These are phyloP conservation scores for Enteromius thamalakanensis DNA, from an alignment of 2,797 vertebrate species.

Conservation along the genomic window DNA sequence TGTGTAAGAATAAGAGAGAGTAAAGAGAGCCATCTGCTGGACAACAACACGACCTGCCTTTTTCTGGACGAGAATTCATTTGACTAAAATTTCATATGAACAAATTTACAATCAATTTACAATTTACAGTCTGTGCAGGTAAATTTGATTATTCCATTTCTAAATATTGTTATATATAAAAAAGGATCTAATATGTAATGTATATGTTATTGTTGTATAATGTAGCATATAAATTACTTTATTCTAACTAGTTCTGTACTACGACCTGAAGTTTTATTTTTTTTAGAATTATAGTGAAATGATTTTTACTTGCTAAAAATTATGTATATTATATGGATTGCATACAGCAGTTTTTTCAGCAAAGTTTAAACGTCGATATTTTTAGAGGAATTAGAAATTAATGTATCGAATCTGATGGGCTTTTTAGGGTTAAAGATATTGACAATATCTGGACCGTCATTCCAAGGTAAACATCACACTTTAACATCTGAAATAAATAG, in stretches of 20 bases:
- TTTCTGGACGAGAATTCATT: background rate
- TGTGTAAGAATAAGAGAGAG: background rate
- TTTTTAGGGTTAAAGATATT: background rate
- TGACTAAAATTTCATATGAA: background rate
- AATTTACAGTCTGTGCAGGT: background rate
- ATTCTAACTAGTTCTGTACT: background rate
- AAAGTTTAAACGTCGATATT: background rate
- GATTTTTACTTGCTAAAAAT: background rate
- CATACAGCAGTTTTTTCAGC: background rate
- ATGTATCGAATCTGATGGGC: background rate
- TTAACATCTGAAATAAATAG: background rate
- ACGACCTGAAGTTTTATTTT: background rate
- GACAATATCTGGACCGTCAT: background rate
- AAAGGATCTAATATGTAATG: background rate
- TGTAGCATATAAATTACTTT: background rate
- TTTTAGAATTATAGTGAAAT: background rate
- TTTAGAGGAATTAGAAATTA: background rate
- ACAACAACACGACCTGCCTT: slow-evolving; percentile 7
- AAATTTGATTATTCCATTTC: background rate
- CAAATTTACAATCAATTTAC: background rate
- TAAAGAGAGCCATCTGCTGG: slow-evolving; percentile 28
- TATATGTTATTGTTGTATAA: background rate
- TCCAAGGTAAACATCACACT: background rate
- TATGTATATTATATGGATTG: background rate
- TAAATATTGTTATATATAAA: background rate